Conservation (phyloP, 2,797 vertebrate species). For the Philypnodon macrostomus region DNA sequence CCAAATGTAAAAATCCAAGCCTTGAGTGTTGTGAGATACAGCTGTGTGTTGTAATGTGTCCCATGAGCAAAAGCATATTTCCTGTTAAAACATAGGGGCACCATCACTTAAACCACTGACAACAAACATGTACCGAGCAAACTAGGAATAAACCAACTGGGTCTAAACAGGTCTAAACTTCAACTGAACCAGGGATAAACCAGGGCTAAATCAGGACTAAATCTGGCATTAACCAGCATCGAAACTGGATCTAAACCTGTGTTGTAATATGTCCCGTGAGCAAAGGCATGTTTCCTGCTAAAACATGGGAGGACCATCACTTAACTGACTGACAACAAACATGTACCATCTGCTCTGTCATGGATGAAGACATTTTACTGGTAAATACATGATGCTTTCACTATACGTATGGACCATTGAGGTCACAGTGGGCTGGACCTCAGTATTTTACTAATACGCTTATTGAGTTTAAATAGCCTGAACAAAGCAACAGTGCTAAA, state of each 20-base stretch:
- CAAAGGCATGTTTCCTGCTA: constrained; percentile 41
- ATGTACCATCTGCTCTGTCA: constrained; percentile 62
- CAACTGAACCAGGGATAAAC: too few species aligned
- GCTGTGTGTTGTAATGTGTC: constrained; percentile 39
- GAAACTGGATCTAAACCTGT: too few species aligned
- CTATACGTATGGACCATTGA: too few species aligned
- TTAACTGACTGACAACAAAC: constrained; percentile 60
- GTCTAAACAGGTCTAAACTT: too few species aligned
- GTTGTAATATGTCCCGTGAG: constrained; percentile 57
- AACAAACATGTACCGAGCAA: too few species aligned
- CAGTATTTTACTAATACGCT: too few species aligned
- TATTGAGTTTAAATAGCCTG: too few species aligned
- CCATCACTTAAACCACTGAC: constrained; percentile 2
- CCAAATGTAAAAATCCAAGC: constrained; percentile 31
- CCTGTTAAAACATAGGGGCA: constrained; percentile 20
- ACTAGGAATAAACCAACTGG: too few species aligned
- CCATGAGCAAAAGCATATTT: constrained; percentile 53
- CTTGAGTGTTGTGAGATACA: constrained; percentile 26
- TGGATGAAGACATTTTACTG: constrained; percentile 4
- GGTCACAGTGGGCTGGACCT: too few species aligned
- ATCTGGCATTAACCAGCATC: too few species aligned
- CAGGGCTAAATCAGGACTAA: too few species aligned
- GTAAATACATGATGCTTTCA: constrained; percentile 32
- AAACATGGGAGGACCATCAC: constrained; percentile 42
- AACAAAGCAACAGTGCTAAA: too few species aligned